These are phyloP conservation scores for Harpagifer antarcticus DNA, from an alignment of 2,797 vertebrate genomes.

Conservation along the genomic window DNA sequence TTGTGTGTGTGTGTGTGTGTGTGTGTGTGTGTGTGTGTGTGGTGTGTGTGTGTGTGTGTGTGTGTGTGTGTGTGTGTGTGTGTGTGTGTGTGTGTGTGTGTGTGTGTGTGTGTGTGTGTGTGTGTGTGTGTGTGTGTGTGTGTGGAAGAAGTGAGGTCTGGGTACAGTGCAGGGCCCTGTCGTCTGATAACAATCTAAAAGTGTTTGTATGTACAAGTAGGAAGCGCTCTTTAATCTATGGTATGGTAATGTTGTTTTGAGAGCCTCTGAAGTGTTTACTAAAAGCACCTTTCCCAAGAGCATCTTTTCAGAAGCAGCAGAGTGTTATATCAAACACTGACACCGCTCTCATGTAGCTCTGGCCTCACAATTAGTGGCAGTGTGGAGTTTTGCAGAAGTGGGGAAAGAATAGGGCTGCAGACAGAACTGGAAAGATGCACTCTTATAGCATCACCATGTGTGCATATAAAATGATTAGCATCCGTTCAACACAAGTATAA, in stretches of 20 bases:
- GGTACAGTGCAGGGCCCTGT: conserved; percentile 16
- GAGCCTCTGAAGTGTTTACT: not conserved
- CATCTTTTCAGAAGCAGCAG: not conserved
- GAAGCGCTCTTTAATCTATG: conserved; percentile 23
- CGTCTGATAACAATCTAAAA: conserved; percentile 51
- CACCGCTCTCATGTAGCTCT: not conserved
- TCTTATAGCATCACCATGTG: not conserved
- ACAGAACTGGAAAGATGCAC: not conserved
- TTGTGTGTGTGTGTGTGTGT: conserved; percentile 53
- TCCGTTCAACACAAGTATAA: not conserved
- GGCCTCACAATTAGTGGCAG: too few relatives aligned
- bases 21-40: conserved; percentile 54
- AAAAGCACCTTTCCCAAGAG: conserved; percentile 2
- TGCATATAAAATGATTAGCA: not conserved
- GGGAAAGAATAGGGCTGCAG: not conserved
- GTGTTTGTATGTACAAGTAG: conserved; percentile 27
- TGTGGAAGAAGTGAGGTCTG: conserved; percentile 39
- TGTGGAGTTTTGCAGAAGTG: not conserved
- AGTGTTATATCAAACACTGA: not conserved
- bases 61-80: conserved; percentile 57
- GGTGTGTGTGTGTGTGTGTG: conserved; percentile 57
- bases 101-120: conserved; percentile 57
- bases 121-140: conserved; percentile 56
- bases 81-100: conserved; percentile 51
- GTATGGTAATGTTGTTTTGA: conserved; percentile 1